Evolutionary conservation across 2,888 invertebrate genomes (phyloP).

Genomic region (Cheilosia vernalis): DNA sequence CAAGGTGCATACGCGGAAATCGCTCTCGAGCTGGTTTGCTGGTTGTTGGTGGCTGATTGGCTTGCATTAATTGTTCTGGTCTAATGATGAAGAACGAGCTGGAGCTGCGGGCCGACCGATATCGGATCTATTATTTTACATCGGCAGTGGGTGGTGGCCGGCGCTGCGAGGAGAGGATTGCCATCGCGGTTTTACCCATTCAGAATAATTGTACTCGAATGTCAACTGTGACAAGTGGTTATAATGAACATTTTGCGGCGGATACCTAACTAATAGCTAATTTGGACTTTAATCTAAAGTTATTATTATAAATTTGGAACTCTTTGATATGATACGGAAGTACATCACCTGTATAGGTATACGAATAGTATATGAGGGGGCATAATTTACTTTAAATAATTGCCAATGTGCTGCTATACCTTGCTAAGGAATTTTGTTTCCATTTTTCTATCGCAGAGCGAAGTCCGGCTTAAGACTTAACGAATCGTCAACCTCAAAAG

Average conservation of each 20-base stretch:
- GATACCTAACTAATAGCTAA: neutral
- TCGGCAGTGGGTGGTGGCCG: neutral
- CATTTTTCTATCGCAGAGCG: too few relatives aligned
- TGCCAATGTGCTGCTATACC: too few relatives aligned
- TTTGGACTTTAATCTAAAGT: neutral
- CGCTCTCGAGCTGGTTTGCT: constrained; percentile 27
- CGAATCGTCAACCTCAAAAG: too few relatives aligned
- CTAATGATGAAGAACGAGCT: constrained; percentile 16
- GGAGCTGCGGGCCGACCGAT: neutral
- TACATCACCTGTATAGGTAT: too few relatives aligned
- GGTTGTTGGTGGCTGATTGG: constrained; percentile 48
- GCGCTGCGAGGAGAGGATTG: neutral
- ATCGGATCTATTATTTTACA: constrained; percentile 31
- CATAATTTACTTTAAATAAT: too few relatives aligned
- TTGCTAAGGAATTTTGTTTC: too few relatives aligned
- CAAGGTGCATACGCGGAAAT: constrained; percentile 9
- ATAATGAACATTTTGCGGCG: neutral
- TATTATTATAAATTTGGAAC: too few relatives aligned
- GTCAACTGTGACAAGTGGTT: neutral
- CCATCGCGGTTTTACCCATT: neutral
- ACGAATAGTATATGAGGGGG: too few relatives aligned
- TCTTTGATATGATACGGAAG: too few relatives aligned
- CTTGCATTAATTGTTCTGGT: constrained; percentile 40
- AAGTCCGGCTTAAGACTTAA: too few relatives aligned
- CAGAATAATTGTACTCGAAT: neutral